Evolutionary conservation across 2,113 vertebrate species (phyloP), one percentile per base, ranked within the genome.

Genomic region (Mohoua ochrocephala): DNA sequence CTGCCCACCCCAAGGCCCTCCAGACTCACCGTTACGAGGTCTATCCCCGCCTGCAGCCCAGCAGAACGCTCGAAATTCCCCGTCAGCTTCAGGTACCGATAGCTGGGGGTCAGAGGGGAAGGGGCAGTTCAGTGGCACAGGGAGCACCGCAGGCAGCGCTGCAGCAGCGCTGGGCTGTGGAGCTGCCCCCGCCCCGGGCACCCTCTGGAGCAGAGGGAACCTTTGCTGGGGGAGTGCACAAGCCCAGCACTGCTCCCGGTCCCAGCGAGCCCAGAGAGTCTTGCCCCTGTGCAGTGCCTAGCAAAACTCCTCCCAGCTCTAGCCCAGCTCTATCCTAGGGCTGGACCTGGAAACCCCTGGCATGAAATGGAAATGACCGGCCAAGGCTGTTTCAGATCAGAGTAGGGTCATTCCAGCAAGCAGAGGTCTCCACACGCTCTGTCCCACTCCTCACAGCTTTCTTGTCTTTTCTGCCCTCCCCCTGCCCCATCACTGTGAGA

Each of bases 1-100:
- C 71, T 49, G 56, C 11, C 2, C 21, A 44, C 21, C n/a, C 37
- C 28, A 30, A 9, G 13, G 44, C 11, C 14, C 45, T 54, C 30
- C 41, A 37, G 27, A 73, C 97, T 97, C 92, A 99, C 99, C 92
- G 94, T 97, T 60, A 99, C 97, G 0, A 99, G 98, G 94, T 99
- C 87, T 67, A 99, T 96, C 60, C 99, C 99, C 3, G 99, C 99
- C 96, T 99, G 99, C 52, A 99, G 98, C 63, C 99, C 99, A 15
- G 98, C 99, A 11, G 99, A 99, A 52, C 99, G 99, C 95, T 99
- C 98, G 15, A 99, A 99, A 96, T 99, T 99, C 52, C 99, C 99
- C 6, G 73, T 96, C 41, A 99, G 97, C 93, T 97, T 99, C 96
- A 98, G 65, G 53, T 99, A 99, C 89, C 95, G 98, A 93, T 98